Base-by-base conservation (phyloP, 92 coral and sea anemone species). In the Epizoanthus fatuus region DNA sequence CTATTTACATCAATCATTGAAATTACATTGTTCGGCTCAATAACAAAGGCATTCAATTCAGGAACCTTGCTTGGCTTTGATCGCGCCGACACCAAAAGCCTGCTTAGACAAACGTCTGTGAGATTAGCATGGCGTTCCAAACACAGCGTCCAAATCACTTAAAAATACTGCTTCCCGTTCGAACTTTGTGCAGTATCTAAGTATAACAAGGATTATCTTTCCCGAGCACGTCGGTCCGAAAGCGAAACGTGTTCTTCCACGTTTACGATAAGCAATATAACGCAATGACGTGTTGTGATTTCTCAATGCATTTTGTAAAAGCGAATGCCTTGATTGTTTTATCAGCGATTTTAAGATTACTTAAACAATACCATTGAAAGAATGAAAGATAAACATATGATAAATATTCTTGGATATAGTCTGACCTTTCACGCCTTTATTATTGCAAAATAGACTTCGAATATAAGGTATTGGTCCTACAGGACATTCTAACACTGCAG, bases 1-100 rank as follows among this genome's bases (percentile, higher is more conserved):
- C 55, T 38, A 77, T 77, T 77, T 77, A 22, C 70, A 77, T 77
- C 82, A 60, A 40, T 77, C 15, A n/a, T 62, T 20, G 70, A 44
- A 44, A 77, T 77, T 53, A 57, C 47, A 76, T 58, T 56, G 63
- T 57, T 13, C 29, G 69, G 20, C 56, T 59, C 52, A 53, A 59
- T 58, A 59, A 42, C 57, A 42, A 44, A 57, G 64, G 32, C n/a
- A 59, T 77, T 77, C 69, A 75, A 56, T 29, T 75, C 80, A 37
- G 22, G 79, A 37, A 4, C 19, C 69, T 42, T 60, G 17, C 49
- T 22, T 22, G 22, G 42, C 82, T 77, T 77, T 77, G 68, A 77
- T 77, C 82, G 11, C 35, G 20, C 82, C 82, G 82, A 77, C 71
- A 22, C n/a, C 32, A 44, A 77, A 20, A 12, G 44, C 79, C 25